Evolutionary conservation across 1,140 invertebrate genomes (phyloP), one percentile per base, ranked within the genome.

Genomic region (Drosophila pallidifrons): DNA sequence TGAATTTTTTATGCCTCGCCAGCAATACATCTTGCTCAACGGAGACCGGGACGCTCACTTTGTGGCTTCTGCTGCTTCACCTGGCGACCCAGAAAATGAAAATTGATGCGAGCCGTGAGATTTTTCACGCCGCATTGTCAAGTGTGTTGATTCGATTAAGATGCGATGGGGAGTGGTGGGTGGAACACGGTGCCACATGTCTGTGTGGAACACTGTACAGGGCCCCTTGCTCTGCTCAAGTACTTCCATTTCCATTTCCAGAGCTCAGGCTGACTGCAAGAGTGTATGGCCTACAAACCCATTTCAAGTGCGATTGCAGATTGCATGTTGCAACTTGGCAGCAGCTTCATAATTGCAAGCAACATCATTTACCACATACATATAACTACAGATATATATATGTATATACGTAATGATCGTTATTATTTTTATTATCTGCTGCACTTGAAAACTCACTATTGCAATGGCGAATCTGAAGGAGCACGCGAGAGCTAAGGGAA

Each of bases 101-200:
- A 86, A 87, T 87, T 87, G 64, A 87, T 87, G 79, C 65, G 59
- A 72, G 60, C 45, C 55, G 75, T 70, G 81, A 87, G 82, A 86
- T 87, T 79, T 86, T 86, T 87, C 76, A 82, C 79, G 79, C 82
- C 79, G 55, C 75, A 75, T 79, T 85, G 78, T 81, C 70, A 78
- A 86, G 82, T 78, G 66, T 81, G 70, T 86, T 85, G 79, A 86
- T 86, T 78, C 82, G 75, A 86, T 86, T 79, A 86, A 78, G 75
- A 75, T 55, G 60, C 49, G n/a, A 16, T 13, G 13, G 32, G 30
- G 2, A 7, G 30, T 6, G 35, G 49, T 15, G 60, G 15, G 11
- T 61, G 43, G n/a, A 54, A 16, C 28, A 16, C 47, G 16, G 7
- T 59, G 20, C 32, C 6, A 32, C 32, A 32, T 32, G 32, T 32